Evolutionary conservation across 2,113 vertebrate species (phyloP).

Genomic region (Caloenas nicobarica): DNA sequence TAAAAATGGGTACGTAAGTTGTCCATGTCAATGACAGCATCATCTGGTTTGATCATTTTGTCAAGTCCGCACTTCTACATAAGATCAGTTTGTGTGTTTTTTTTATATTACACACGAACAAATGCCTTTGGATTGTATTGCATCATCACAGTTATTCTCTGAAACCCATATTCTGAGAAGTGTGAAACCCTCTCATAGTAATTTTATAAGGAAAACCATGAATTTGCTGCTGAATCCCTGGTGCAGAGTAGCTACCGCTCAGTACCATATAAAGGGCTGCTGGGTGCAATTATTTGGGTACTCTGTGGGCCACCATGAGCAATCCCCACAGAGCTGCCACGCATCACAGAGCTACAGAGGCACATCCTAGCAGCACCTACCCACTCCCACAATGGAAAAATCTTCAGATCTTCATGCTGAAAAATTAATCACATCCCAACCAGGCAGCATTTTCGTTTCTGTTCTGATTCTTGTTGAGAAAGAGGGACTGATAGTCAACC

Average conservation of each 20-base stretch:
- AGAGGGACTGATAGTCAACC: neutral
- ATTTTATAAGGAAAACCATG: neutral
- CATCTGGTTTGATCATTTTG: neutral
- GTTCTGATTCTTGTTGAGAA: neutral
- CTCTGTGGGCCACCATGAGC: neutral
- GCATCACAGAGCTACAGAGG: neutral
- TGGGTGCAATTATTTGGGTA: neutral
- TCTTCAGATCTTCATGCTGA: neutral
- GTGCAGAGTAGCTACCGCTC: neutral
- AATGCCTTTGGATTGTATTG: neutral
- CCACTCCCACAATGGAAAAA: fast-evolving
- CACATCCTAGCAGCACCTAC: fast-evolving
- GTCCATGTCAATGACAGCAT: neutral
- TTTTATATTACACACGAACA: neutral
- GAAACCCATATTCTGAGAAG: neutral
- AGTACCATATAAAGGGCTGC: neutral
- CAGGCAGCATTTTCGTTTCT: neutral
- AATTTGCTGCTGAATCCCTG: neutral
- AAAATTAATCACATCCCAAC: neutral
- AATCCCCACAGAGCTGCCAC: neutral
- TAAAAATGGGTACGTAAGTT: neutral
- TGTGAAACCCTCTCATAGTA: neutral
- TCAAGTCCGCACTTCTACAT: neutral
- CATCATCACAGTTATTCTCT: neutral
- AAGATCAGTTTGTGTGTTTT: neutral